These are phyloP conservation scores for Philereme vetulata DNA, from an alignment of 2,888 invertebrate species.

Conservation along the genomic window DNA sequence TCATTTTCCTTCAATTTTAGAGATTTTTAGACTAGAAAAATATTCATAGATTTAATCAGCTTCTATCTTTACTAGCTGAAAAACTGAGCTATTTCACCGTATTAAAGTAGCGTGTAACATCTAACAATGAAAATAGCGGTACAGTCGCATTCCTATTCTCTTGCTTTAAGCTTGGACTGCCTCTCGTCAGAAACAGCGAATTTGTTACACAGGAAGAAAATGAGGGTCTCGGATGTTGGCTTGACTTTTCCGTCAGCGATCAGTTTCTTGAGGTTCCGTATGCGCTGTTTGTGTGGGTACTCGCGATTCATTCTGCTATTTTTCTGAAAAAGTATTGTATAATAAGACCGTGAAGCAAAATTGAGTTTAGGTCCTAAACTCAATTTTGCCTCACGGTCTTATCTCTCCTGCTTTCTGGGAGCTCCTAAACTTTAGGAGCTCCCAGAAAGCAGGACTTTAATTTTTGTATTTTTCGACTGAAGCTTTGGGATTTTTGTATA, in stretches of 20 bases:
- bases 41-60: neutral
- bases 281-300: constrained; percentile 85
- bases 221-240: constrained; percentile 75
- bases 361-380: no score
- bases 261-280: constrained; percentile 81
- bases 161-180: constrained; percentile 49
- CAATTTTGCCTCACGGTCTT: no score
- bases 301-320: constrained; percentile 57
- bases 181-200: constrained; percentile 76
- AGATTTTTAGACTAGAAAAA: neutral
- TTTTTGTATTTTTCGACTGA: no score
- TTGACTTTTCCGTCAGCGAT: constrained; percentile 76
- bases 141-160: constrained; percentile 5
- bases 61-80: neutral
- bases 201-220: constrained; percentile 81
- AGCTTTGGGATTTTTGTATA: no score
- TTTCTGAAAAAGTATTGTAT: constrained; percentile 44
- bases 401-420: no score
- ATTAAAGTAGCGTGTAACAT: constrained; percentile 4
- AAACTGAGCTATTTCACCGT: neutral
- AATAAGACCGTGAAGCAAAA: neutral
- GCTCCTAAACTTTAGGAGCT: no score
- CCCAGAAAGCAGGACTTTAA: no score
- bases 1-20: constrained; percentile 9
- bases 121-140: neutral